A percentile compares a stretch with the other conserved stretches of the same genome.
Conservation (phyloP, 1,140 invertebrate species). For the Plectrocnemia conspersa region DNA sequence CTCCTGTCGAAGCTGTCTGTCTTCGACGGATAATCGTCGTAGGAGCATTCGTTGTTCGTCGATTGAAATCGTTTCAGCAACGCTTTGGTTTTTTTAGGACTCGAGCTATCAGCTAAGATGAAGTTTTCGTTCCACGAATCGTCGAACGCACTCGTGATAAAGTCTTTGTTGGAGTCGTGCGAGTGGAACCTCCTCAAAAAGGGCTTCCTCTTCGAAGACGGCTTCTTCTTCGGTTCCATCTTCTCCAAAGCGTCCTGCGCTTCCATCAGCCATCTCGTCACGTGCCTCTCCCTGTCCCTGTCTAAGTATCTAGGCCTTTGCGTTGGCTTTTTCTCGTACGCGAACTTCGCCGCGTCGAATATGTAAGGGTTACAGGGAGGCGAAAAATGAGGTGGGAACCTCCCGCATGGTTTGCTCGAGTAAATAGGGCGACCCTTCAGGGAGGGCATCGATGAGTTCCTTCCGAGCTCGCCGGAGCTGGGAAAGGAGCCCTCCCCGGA, state of each 20-base stretch:
- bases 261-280: conserved; percentile 50
- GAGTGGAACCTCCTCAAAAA: conserved; percentile 37
- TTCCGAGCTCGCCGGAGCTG: conserved; percentile 32
- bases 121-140: conserved; percentile 51
- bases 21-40: conserved; percentile 9
- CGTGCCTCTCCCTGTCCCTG: conserved; percentile 46
- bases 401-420: conserved; percentile 36
- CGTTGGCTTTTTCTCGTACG: conserved; percentile 40
- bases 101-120: conserved; percentile 44
- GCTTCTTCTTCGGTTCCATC: conserved; percentile 46
- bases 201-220: conserved; percentile 43
- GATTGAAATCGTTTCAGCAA: conserved; percentile 35
- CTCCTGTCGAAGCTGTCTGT: conserved; percentile 30
- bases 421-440: conserved; percentile 25
- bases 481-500: conserved; percentile 33
- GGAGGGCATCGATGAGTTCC: conserved; percentile 34
- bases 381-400: conserved; percentile 44
- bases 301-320: conserved; percentile 48
- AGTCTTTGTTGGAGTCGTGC: conserved; percentile 42
- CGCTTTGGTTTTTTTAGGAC: conserved; percentile 45
- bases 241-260: conserved; percentile 48
- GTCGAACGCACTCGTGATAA: conserved; percentile 39
- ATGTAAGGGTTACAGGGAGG: conserved; percentile 47
- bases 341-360: conserved; percentile 51
- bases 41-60: conserved; percentile 18